Base-by-base conservation (phyloP, 2,888 invertebrate species). In the Netelia fuscicornis region DNA sequence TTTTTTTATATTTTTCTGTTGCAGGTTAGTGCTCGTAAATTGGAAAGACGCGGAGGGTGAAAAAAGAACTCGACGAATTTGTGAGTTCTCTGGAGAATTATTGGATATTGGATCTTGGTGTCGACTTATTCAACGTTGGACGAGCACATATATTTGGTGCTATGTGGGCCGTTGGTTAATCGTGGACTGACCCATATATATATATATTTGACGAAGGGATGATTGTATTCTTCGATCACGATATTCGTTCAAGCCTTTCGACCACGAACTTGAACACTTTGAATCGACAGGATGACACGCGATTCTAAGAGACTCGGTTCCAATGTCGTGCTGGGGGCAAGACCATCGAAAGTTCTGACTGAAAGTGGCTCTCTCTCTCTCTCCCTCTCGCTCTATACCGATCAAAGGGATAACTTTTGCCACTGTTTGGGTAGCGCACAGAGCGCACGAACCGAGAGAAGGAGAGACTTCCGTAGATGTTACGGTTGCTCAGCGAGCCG, bases 381-480 rank as follows among this genome's bases (percentile, higher is more conserved):
- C 48, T 10, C 13, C 1, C 2, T 10, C 13, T 11, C 2, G 1
- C 48, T 48, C 37, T 76, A 54, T 70, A 72, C 81, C 81, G 81
- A 84, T 84, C 84, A 84, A 81, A 84, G 77, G 81, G 68, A 23
- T 48, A 81, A 81, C 77, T 84, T 84, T 81, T 20, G 56, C 74
- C 52, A 77, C 67, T 84, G 84, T 84, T 60, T 74, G 72, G 80
- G 72, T 54, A 23, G 67, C 67, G 48, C 68, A 78, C 25, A 60
- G 67, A 17, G 48, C 67, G 68, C 54, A 37, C 56, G 20, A 23
- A 56, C 37, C 37, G 37, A 37, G 37, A 37, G 37, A 56, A 67
- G 44, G 42, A 58, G 58, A 60, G 52, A 65, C 17, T 75, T 75
- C 65, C 25, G 68, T 72, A 70, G 58, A 83, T 83, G 78, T 83